Base-by-base conservation (phyloP, 2,113 vertebrate genomes). In the Petrocephalus microphthalmus region DNA sequence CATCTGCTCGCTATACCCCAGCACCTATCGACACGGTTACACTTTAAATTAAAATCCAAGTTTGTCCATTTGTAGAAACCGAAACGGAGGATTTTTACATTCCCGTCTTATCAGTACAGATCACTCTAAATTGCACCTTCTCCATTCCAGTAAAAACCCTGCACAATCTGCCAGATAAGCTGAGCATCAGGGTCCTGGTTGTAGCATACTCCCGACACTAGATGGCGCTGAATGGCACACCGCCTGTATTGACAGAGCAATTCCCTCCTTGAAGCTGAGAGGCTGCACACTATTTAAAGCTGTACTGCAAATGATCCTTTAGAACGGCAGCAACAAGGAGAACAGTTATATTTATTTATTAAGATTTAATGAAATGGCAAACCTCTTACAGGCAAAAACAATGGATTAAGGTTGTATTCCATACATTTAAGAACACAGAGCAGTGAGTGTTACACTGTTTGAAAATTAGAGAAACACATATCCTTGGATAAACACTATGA, bases 141-240 rank as follows among this genome's bases (percentile, higher is more conserved):
- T 82, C 42, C 22, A 20, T 84, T 84, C 42, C 42, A 22, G 78
- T 42, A 29, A 67, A 29, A 67, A n/a, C 47, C 37, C 42, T 25
- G 81, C 17, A 84, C 3, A 25, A 84, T 84, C 42, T 78, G 33
- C 17, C 4, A 0, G 7, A 47, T n/a, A 84, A 49, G 33, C 37
- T 84, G 8, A 53, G 10, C 5, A 85, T 54, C n/a, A 54, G 51
- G 81, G 45, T 49, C 7, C 4, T n/a, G 22, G 87, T 5, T 29
- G 53, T 84, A 83, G 22, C 53, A 74, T 42, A 53, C 42, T 60
- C 33, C 53, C 8, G 60, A 19, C 87, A 88, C 87, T 84, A 88
- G 87, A 84, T 78, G 78, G 87, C 22, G 22, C 53, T 84, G 78
- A 45, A 88, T n/a, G 42, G 29, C 53, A 81, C 37, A 20, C 29